phyloP scores from a whole-genome alignment of 2,888 invertebrate genomes.

The Tyria jacobaeae region DNA sequence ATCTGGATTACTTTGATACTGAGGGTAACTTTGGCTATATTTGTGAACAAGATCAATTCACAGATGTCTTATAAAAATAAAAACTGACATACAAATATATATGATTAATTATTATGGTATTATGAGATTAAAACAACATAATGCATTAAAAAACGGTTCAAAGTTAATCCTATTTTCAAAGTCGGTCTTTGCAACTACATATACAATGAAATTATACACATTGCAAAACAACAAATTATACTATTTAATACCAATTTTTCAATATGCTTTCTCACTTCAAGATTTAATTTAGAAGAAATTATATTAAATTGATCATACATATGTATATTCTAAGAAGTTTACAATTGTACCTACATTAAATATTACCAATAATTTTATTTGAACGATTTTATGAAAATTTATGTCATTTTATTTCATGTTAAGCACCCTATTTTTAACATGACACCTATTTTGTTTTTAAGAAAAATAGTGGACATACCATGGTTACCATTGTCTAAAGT shows the following conservation, averaged over 20 bases:
- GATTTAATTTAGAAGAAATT: neutral
- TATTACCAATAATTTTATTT: conserved; percentile 27
- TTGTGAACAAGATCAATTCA: neutral
- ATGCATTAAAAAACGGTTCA: neutral
- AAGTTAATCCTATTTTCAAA: neutral
- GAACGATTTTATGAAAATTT: conserved; percentile 16
- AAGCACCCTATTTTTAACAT: too few relatives aligned
- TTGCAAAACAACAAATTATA: neutral
- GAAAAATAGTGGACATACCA: too few relatives aligned
- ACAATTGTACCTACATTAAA: conserved; percentile 49
- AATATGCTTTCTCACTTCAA: neutral
- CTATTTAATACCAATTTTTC: neutral
- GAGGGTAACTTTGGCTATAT: conserved; percentile 2
- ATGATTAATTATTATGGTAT: too few relatives aligned
- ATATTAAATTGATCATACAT: too few relatives aligned
- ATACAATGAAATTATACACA: conserved; percentile 8
- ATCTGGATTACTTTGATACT: neutral
- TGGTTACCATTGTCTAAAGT: too few relatives aligned
- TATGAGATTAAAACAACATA: neutral
- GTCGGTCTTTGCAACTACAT: conserved; percentile 22
- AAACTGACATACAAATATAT: too few relatives aligned
- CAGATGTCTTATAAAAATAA: too few relatives aligned
- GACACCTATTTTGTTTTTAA: too few relatives aligned
- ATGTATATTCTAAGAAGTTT: conserved; percentile 35
- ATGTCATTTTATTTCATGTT: conserved; percentile 19